A percentile compares a stretch with the other conserved stretches of the same genome.
Conservation (phyloP, 2,113 vertebrate species). For the Etia nguti region DNA sequence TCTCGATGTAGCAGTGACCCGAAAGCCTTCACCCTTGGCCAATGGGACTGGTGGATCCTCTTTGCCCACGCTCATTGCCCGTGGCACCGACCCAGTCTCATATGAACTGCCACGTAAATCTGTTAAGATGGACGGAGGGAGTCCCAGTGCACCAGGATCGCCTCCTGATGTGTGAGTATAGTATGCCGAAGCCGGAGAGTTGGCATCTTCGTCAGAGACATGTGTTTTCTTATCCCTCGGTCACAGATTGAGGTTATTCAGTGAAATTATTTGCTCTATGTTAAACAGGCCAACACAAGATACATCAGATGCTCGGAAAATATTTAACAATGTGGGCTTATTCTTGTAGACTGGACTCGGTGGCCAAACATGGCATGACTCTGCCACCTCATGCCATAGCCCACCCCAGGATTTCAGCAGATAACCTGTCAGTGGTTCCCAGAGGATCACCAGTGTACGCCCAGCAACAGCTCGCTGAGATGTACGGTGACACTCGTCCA, state of each 20-base stretch:
- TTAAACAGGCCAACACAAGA: neutral
- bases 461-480: constrained; percentile 76
- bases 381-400: constrained; percentile 80
- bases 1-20: constrained; percentile 78
- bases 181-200: neutral
- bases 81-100: constrained; percentile 82
- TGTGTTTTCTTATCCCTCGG: neutral
- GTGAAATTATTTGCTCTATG: neutral
- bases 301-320: neutral
- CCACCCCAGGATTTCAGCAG: constrained; percentile 75
- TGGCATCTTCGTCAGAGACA: neutral
- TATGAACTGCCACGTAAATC: constrained; percentile 85
- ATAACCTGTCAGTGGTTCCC: constrained; percentile 82
- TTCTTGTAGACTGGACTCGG: constrained; percentile 77
- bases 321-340: neutral
- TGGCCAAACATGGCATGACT: constrained; percentile 81
- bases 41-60: constrained; percentile 82
- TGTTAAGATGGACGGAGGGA: constrained; percentile 85
- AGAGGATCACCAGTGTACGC: constrained; percentile 84
- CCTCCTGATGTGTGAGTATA: constrained; percentile 87
- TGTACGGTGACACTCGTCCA: constrained; percentile 84
- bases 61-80: constrained; percentile 86
- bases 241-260: neutral
- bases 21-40: constrained; percentile 83
- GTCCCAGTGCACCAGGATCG: constrained; percentile 87